phyloP scores from a whole-genome alignment of 2,113 vertebrate species.

The Chunga burmeisteri region DNA sequence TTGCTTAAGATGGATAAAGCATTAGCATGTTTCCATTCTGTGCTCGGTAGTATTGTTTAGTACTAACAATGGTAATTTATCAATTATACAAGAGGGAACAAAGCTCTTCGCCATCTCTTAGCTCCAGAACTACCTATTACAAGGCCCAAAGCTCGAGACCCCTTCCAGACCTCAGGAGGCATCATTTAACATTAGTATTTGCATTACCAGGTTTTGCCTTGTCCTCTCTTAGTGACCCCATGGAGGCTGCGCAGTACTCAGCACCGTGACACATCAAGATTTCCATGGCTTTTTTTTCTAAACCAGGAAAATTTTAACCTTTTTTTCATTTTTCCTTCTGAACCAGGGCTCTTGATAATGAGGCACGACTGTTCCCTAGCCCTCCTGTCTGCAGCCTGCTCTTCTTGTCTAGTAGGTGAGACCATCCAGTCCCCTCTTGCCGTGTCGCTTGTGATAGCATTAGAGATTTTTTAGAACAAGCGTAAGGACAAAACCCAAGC shows the following conservation, averaged over 20 bases:
- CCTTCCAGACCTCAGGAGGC: not conserved
- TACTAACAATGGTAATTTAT: conserved; percentile 54
- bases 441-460: rapidly evolving
- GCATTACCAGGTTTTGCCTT: not conserved
- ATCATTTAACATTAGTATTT: not conserved
- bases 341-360: not conserved
- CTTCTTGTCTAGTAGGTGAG: not conserved
- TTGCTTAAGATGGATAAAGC: conserved; percentile 63
- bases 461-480: not conserved
- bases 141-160: not conserved
- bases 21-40: conserved; percentile 60
- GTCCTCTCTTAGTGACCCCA: not conserved
- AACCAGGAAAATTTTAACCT: not conserved
- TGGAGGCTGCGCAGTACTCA: not conserved
- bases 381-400: not conserved
- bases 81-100: conserved; percentile 30
- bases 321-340: not conserved
- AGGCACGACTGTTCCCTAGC: not conserved
- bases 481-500: not conserved
- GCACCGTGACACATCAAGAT: not conserved
- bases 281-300: not conserved
- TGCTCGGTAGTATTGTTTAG: conserved; percentile 33
- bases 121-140: not conserved
- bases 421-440: not conserved
- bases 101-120: not conserved